Conservation (phyloP, 2,797 vertebrate species). For the Platyrinchus mystaceus region DNA sequence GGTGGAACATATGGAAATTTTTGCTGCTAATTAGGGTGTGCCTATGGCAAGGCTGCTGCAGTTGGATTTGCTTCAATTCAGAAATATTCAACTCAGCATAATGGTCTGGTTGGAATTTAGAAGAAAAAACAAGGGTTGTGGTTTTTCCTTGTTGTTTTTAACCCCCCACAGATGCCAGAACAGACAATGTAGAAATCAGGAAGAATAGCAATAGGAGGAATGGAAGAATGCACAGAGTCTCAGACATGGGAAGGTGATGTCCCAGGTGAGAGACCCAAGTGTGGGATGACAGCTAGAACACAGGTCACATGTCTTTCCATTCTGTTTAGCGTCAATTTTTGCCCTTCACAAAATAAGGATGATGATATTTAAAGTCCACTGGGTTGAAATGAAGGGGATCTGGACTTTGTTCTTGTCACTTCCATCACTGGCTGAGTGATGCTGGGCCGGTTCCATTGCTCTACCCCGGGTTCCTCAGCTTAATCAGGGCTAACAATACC, state of each 20-base stretch:
- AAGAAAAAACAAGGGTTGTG: background rate
- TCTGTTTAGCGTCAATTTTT: background rate
- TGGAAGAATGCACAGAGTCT: background rate
- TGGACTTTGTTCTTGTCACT: constrained; percentile 22
- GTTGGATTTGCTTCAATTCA: constrained; percentile 70
- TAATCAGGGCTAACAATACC: background rate
- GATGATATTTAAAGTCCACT: background rate
- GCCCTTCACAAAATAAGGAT: background rate
- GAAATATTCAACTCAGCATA: constrained; percentile 72
- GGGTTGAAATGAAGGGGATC: background rate
- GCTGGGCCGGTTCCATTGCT: background rate
- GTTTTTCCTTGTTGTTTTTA: accelerated
- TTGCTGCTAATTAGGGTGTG: constrained; percentile 74
- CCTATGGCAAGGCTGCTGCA: constrained; percentile 73
- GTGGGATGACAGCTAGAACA: background rate
- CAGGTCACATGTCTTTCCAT: background rate
- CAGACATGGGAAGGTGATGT: background rate
- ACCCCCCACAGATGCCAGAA: background rate
- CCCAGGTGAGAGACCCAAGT: background rate
- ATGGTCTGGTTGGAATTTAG: constrained; percentile 43
- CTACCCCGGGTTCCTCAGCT: background rate
- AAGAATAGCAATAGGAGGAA: background rate
- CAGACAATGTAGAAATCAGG: background rate
- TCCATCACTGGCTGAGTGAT: background rate
- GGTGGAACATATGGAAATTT: constrained; percentile 68